Evolutionary conservation across 2,888 invertebrate genomes (phyloP).

Genomic region (Hydrotaea diabolus): DNA sequence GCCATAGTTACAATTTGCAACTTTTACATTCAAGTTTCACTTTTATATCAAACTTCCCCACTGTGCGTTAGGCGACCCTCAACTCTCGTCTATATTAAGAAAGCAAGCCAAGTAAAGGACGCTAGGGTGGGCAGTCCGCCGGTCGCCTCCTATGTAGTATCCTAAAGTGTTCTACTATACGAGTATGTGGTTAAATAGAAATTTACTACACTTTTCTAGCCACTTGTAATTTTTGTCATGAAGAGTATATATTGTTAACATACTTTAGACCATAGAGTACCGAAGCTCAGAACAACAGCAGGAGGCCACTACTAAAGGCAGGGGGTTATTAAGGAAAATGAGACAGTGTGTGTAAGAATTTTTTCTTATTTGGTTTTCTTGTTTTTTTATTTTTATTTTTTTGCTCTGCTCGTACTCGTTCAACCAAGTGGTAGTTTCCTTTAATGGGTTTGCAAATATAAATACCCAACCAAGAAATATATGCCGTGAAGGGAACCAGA

Average conservation of each 20-base stretch:
- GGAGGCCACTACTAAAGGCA: constrained; percentile 1
- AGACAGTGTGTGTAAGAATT: background rate
- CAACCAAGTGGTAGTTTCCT: background rate
- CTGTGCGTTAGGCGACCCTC: background rate
- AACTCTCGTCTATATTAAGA: background rate
- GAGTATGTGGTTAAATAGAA: constrained; percentile 18
- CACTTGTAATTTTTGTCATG: background rate
- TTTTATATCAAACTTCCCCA: background rate
- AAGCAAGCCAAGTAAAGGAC: background rate
- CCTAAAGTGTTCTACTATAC: background rate
- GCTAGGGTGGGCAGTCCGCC: background rate
- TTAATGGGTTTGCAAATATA: background rate
- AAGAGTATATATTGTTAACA: constrained; percentile 23
- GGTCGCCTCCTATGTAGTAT: background rate
- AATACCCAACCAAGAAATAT: too few species aligned
- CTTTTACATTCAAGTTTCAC: too few species aligned
- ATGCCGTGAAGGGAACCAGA: background rate
- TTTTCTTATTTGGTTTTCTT: background rate
- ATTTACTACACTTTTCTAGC: constrained; percentile 3
- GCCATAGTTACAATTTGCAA: too few species aligned
- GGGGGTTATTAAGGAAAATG: background rate
- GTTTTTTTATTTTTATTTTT: background rate
- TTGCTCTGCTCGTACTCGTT: background rate
- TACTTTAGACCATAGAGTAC: background rate
- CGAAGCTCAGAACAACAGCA: background rate